Evolutionary conservation across 2,888 invertebrate genomes (phyloP).

Genomic region (Drosophila limbata): DNA sequence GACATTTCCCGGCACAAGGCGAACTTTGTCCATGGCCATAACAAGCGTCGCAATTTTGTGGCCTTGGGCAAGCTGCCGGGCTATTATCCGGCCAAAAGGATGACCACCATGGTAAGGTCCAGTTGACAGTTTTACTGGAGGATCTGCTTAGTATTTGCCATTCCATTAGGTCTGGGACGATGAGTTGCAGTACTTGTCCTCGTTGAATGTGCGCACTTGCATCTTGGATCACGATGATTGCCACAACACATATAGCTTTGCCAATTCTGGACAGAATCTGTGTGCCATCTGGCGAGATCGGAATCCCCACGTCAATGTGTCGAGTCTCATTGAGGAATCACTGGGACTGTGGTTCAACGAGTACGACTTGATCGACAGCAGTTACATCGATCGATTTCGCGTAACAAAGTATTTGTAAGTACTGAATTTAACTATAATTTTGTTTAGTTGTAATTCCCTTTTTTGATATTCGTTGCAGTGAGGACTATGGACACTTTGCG

Average conservation of each 20-base stretch:
- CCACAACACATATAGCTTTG: constrained; percentile 82
- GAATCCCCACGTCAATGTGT: constrained; percentile 76
- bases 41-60: constrained; percentile 82
- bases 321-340: constrained; percentile 81
- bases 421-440: background rate
- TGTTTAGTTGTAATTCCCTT: background rate
- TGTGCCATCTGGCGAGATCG: constrained; percentile 82
- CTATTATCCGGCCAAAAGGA: constrained; percentile 83
- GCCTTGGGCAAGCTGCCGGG: constrained; percentile 83
- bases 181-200: constrained; percentile 83
- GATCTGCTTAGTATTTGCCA: background rate
- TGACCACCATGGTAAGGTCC: constrained; percentile 84
- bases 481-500: constrained; percentile 85
- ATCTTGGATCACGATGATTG: constrained; percentile 84
- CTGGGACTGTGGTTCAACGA: constrained; percentile 84
- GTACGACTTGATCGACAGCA: constrained; percentile 82
- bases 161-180: constrained; percentile 82
- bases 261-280: constrained; percentile 83
- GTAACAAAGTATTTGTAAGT: constrained; percentile 83
- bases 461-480: constrained; percentile 60
- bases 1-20: constrained; percentile 74
- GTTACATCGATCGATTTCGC: constrained; percentile 78
- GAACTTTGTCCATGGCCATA: constrained; percentile 82
- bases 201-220: constrained; percentile 83
- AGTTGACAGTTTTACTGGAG: too few species aligned